Conservation (phyloP, 2,113 vertebrate species). For the Prietella phreatophila region DNA sequence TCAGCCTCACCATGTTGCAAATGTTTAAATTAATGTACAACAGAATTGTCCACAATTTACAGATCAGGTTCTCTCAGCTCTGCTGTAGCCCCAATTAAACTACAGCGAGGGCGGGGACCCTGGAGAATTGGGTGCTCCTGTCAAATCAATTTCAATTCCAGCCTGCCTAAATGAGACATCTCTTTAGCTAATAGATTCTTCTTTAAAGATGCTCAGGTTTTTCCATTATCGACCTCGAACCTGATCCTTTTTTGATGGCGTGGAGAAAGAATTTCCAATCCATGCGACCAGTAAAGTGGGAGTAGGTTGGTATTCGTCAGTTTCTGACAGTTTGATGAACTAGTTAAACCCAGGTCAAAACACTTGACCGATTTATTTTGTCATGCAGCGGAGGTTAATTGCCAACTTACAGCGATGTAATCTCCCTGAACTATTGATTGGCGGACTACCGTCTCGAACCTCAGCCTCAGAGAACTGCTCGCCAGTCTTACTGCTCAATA, state of each 20-base stretch:
- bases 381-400: constrained; percentile 36
- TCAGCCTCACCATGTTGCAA: not conserved
- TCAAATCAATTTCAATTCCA: constrained; percentile 57
- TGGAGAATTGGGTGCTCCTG: constrained; percentile 38
- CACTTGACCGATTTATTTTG: constrained; percentile 31
- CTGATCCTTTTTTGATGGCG: constrained; percentile 23
- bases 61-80: constrained; percentile 24
- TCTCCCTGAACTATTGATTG: constrained; percentile 41
- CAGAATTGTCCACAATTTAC: constrained; percentile 34
- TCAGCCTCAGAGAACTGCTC: not conserved
- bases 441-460: constrained; percentile 7
- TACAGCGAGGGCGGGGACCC: not conserved
- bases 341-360: constrained; percentile 39
- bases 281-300: not conserved
- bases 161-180: constrained; percentile 41
- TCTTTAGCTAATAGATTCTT: constrained; percentile 52
- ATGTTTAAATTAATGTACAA: not conserved
- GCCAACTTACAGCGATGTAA: constrained; percentile 21
- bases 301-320: constrained; percentile 21
- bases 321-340: constrained; percentile 36
- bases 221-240: constrained; percentile 49
- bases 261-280: constrained; percentile 22
- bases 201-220: constrained; percentile 47
- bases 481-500: not conserved
- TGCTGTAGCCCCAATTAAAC: constrained; percentile 40